Conservation (phyloP, 1,140 invertebrate species). For the Drosophila navojoa region DNA sequence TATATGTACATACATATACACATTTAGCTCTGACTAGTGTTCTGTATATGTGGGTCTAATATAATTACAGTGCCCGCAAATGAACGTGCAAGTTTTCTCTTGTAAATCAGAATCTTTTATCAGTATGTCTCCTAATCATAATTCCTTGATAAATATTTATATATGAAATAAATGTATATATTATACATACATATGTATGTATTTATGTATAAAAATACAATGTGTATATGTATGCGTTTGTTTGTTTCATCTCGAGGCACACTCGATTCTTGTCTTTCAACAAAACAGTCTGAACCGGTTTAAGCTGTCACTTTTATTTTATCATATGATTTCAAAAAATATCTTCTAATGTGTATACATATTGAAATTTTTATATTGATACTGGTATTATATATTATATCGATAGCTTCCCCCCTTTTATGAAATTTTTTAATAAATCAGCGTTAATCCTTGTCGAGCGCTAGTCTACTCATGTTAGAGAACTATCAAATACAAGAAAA, state of each 20-base stretch:
- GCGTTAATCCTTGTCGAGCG: neutral
- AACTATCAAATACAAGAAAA: too few species aligned
- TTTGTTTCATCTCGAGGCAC: neutral
- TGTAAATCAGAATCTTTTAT: too few species aligned
- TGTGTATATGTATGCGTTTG: neutral
- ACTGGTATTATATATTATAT: neutral
- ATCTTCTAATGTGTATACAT: neutral
- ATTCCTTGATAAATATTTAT: too few species aligned
- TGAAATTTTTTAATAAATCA: neutral
- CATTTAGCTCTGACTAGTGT: too few species aligned
- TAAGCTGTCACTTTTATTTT: neutral
- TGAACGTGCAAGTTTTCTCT: too few species aligned
- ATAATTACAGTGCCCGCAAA: too few species aligned
- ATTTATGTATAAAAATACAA: too few species aligned
- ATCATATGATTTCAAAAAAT: neutral
- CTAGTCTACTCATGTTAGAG: neutral
- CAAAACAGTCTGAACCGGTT: conserved; percentile 2
- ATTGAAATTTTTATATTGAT: neutral
- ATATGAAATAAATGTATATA: too few species aligned
- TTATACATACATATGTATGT: neutral
- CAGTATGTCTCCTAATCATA: too few species aligned
- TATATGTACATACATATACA: too few species aligned
- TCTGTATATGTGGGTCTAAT: too few species aligned
- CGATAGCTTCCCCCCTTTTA: neutral
- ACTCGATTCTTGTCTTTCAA: neutral